A percentile compares a stretch with the other conserved stretches of the same genome.
phyloP scores from a whole-genome alignment of 1,140 invertebrate genomes.

The Drosophila ananassae region DNA sequence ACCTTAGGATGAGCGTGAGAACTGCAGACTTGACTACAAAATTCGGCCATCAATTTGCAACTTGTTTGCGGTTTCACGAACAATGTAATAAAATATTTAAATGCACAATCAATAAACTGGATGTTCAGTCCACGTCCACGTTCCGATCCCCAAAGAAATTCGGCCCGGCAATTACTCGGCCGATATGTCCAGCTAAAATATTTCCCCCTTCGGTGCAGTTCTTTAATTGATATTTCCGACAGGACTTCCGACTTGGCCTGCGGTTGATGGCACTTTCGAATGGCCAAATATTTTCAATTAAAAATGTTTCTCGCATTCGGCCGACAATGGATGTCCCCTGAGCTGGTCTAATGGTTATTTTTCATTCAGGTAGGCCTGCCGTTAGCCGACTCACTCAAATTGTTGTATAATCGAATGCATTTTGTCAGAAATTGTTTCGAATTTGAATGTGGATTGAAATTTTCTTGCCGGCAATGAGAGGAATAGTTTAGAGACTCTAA shows the following conservation, averaged over 20 bases:
- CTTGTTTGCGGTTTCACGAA: conserved; percentile 39
- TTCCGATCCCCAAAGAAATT: conserved; percentile 20
- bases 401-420: conserved; percentile 40
- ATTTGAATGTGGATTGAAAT: conserved; percentile 1
- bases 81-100: conserved; percentile 81
- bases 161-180: conserved; percentile 39
- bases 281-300: conserved; percentile 79
- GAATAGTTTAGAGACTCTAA: conserved; percentile 1
- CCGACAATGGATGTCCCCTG: conserved; percentile 26
- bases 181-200: conserved; percentile 3
- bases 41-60: conserved; percentile 50
- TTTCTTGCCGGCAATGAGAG: neutral
- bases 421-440: conserved; percentile 4
- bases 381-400: conserved; percentile 7
- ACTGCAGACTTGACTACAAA: conserved; percentile 27
- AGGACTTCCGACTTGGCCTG: too few species aligned
- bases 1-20: neutral
- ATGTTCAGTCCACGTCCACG: conserved; percentile 1
- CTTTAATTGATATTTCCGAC: conserved; percentile 53
- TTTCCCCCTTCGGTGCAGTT: conserved; percentile 14
- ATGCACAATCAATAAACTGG: conserved; percentile 74
- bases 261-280: conserved; percentile 71
- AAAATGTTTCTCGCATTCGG: conserved; percentile 48
- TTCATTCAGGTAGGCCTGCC: conserved; percentile 8
- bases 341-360: conserved; percentile 60